Evolutionary conservation across 2,888 invertebrate genomes (phyloP), one percentile per base, ranked within the genome.

Genomic region (Erebia ligea): DNA sequence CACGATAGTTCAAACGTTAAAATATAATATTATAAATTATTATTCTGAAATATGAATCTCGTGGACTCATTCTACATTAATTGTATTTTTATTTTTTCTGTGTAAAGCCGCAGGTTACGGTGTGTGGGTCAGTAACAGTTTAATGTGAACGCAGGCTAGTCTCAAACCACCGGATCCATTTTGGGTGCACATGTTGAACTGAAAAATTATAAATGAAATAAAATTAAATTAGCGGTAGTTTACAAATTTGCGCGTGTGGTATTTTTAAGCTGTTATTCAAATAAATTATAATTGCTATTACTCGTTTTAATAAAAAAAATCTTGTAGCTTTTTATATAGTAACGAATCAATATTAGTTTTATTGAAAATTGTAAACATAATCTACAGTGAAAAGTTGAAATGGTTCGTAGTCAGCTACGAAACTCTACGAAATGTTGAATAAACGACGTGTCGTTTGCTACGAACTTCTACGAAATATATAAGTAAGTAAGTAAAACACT

Each of bases 121-220:
- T n/a, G 17, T 50, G 8, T 64, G 54, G 54, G 19, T 64, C 64
- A 54, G 15, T 73, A 75, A 78, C 71, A 75, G 74, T 72, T 75
- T 73, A 45, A 67, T 68, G 42, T 68, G 66, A 69, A 58, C 66
- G 65, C 62, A 64, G 67, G 59, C 71, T 71, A 69, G 68, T 71
- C 72, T 65, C 70, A 66, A 74, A 74, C 75, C 75, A 71, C 75
- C 71, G 72, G 13, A 21, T 68, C 62, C 72, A 74, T 70, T 70
- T 72, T 48, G 70, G 71, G 67, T 72, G 72, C 72, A 74, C 72
- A 70, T 68, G 68, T 72, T 65, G 72, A 57, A 40, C 54, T 70
- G 66, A 74, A 74, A 74, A 72, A 72, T 72, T 72, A 68, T 68
- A 72, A 72, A 74, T 66, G 65, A 72, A 72, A 74, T 68, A 70